A percentile compares a stretch with the other conserved stretches of the same genome.
Conservation (phyloP, 2,113 vertebrate species). For the Uropsilus gracilis region DNA sequence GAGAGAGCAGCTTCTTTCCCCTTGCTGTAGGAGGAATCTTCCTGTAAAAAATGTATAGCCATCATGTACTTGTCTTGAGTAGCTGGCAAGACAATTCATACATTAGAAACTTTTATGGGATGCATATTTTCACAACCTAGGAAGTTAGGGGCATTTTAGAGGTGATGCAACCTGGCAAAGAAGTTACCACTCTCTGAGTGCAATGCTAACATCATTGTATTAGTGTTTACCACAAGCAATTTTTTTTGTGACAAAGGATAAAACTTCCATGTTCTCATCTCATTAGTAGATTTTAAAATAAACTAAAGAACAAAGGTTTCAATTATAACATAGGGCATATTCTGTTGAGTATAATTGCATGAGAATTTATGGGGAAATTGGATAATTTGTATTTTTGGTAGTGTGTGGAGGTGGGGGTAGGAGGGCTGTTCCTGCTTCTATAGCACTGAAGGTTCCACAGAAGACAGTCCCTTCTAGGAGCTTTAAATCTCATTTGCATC, state of each 20-base stretch:
- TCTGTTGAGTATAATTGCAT: background rate
- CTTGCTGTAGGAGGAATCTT: background rate
- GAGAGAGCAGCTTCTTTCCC: background rate
- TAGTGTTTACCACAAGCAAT: background rate
- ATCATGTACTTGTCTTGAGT: background rate
- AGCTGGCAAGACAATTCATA: background rate
- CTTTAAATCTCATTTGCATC: background rate
- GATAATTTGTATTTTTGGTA: background rate
- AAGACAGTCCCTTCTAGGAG: background rate
- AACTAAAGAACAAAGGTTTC: background rate
- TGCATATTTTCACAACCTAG: background rate
- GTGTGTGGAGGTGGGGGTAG: fast-evolving
- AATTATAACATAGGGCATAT: background rate
- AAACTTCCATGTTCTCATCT: background rate
- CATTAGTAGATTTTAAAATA: background rate
- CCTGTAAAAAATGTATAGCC: no score
- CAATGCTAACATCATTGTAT: background rate
- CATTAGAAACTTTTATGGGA: background rate
- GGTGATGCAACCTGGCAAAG: background rate
- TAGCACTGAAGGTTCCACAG: background rate
- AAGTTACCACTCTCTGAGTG: background rate
- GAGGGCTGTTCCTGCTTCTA: background rate
- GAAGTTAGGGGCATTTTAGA: background rate
- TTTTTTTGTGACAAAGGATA: background rate
- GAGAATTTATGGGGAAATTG: background rate